Base-by-base conservation (phyloP, 2,888 invertebrate genomes). In the Melanargia galathea region DNA sequence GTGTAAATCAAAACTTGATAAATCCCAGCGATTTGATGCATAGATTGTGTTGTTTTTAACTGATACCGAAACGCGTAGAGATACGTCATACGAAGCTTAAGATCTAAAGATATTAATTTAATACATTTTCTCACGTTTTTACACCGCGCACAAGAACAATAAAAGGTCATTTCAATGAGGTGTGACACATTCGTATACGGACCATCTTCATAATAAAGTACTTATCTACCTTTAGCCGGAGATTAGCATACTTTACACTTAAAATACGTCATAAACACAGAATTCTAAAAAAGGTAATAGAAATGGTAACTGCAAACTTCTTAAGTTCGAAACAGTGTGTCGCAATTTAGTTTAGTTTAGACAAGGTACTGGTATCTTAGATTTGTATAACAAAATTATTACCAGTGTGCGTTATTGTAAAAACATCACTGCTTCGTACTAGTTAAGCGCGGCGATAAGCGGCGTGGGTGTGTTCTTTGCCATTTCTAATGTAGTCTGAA, bases 161-260 rank as follows among this genome's bases (percentile, higher is more conserved):
- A 22, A 54, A 54, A 38, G 22, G 38, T 38, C 22, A 38, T 38
- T 38, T n/a, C 22, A 38, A 54, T 54, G 38, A 38, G 38, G n/a
- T 22, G 54, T 22, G 20, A 54, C 22, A 54, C 38, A 48, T 48
- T 13, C 22, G 24, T 48, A 38, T 38, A 22, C 8, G 13, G 18
- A 35, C 22, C 54, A 20, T 54, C 54, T 54, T 54, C 20, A 22
- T 13, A 38, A 54, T 38, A 38, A 54, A 35, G 26, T 49, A 30
- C 26, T 16, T 49, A 16, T 33, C 11, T 26, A 51, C n/a, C n/a
- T n/a, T n/a, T n/a, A n/a, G n/a, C n/a, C n/a, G n/a, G n/a, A n/a
- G n/a, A n/a, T n/a, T n/a, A n/a, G n/a, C n/a, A n/a, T n/a, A n/a
- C 18, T 51, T 30, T 33, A 46, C 13, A 20, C 13, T 46, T n/a